Percentiles rank a stretch among this genome's conserved stretches.
Conservation (phyloP, 2,797 vertebrate genomes). For the Lates japonicus region DNA sequence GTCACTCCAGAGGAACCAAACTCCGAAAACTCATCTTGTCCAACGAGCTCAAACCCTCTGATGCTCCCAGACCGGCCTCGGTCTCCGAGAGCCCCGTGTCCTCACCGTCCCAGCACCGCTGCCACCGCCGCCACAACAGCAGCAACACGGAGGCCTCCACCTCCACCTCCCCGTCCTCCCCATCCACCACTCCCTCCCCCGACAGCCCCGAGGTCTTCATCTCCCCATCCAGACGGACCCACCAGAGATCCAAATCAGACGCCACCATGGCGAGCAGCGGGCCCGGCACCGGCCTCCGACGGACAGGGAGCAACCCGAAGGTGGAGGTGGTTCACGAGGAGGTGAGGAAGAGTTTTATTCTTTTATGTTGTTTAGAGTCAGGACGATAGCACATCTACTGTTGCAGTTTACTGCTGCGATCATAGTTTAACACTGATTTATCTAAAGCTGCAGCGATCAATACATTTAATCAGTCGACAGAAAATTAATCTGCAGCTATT, state of each 20-base stretch:
- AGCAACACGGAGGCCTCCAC: constrained; percentile 48
- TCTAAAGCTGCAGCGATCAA: too few species aligned
- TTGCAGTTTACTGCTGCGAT: too few species aligned
- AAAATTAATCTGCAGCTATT: too few species aligned
- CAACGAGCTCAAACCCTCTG: constrained; percentile 92
- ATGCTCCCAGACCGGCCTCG: not conserved
- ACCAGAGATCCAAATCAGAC: constrained; percentile 97
- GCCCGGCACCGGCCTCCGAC: constrained; percentile 89
- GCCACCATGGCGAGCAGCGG: constrained; percentile 88
- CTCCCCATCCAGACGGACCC: constrained; percentile 93
- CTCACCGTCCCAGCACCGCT: constrained; percentile 52
- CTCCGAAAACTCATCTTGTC: constrained; percentile 94
- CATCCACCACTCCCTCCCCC: constrained; percentile 28
- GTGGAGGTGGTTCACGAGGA: constrained; percentile 93
- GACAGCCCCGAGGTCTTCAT: constrained; percentile 80
- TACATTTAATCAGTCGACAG: too few species aligned
- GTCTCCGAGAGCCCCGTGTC: constrained; percentile 69
- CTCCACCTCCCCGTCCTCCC: constrained; percentile 31
- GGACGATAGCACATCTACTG: too few species aligned
- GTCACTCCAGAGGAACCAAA: constrained; percentile 95
- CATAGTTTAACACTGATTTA: too few species aligned
- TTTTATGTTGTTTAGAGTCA: too few species aligned
- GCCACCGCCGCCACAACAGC: constrained; percentile 71
- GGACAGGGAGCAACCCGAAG: constrained; percentile 95
- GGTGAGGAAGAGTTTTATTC: constrained; percentile 82